Conservation (phyloP, 2,888 invertebrate genomes). For the Mesorhabditis belari region DNA sequence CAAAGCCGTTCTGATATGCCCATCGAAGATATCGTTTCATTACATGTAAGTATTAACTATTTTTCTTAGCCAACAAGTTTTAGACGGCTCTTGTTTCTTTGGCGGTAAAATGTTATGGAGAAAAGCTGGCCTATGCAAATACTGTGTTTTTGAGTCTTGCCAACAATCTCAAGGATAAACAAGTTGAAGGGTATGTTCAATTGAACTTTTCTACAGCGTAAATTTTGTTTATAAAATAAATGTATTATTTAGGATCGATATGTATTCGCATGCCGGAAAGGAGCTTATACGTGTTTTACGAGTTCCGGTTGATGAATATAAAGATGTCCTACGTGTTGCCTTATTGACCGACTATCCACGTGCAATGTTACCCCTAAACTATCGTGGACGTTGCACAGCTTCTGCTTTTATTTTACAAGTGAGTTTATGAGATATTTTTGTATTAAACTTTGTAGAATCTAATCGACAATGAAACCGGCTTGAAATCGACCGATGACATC, state of each 20-base stretch:
- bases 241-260: conserved; percentile 64
- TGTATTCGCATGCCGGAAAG: conserved; percentile 76
- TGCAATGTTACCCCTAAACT: conserved; percentile 79
- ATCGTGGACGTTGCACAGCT: conserved; percentile 71
- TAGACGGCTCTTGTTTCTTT: conserved; percentile 72
- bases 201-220: neutral
- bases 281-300: conserved; percentile 86
- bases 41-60: conserved; percentile 70
- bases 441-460: conserved; percentile 22
- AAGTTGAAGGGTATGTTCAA: conserved; percentile 61
- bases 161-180: conserved; percentile 79
- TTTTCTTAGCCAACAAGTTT: conserved; percentile 6
- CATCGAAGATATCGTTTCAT: conserved; percentile 84
- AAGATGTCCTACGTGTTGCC: conserved; percentile 78
- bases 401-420: conserved; percentile 72
- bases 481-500: conserved; percentile 76
- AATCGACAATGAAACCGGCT: conserved; percentile 73
- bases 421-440: neutral
- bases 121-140: conserved; percentile 86
- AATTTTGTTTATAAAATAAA: neutral
- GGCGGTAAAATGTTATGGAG: conserved; percentile 91
- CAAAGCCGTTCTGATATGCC: conserved; percentile 88
- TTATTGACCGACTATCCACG: conserved; percentile 79
- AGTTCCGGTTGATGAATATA: conserved; percentile 88
- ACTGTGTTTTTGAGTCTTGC: conserved; percentile 84